Evolutionary conservation across 2,113 vertebrate species (phyloP), one percentile per base, ranked within the genome.

Genomic region (Recurvirostra avosetta): DNA sequence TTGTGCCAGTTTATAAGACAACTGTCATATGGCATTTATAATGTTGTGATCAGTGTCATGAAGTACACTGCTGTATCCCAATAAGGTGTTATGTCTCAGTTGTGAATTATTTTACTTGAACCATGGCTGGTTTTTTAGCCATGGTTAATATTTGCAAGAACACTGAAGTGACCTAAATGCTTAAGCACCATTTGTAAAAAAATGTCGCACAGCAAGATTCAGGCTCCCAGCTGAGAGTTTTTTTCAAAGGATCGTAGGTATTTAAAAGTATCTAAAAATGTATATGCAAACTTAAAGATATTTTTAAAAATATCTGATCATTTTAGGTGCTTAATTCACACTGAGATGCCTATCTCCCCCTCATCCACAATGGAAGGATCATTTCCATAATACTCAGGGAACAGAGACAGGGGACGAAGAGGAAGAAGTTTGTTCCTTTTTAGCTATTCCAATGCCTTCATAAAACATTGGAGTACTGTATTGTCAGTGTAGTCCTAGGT

Each of bases 361-460:
- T 73, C 11, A 43, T 22, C 8, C 11, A 41, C 19, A 45, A 11
- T 10, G 4, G 5, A 52, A 52, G 2, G 3, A 25, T n/a, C 2
- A 45, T 75, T 75, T 74, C 23, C 22, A 0, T 16, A 45, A 53
- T 4, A 56, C 1, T 21, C 10, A 34, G 8, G 10, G 21, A 90
- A 55, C 7, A 34, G 2, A 2, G 17, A 47, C 6, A 47, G 19
- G 18, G 18, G 6, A 34, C 0, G 1, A 73, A 66, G 16, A 34
- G 6, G 10, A 43, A 12, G 11, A 78, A 29, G 12, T 47, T 47
- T 41, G 43, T 43, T 91, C 2, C 1, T 30, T 67, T 82, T 81
- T 52, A 63, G 6, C 8, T 70, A 3, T 55, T 80, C 45, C 3
- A 2, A 40, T 36, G 12, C 8, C 13, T 38, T 91, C 30, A 41